phyloP scores from a whole-genome alignment of 23 tunicate genomes.

The Styela clava region DNA sequence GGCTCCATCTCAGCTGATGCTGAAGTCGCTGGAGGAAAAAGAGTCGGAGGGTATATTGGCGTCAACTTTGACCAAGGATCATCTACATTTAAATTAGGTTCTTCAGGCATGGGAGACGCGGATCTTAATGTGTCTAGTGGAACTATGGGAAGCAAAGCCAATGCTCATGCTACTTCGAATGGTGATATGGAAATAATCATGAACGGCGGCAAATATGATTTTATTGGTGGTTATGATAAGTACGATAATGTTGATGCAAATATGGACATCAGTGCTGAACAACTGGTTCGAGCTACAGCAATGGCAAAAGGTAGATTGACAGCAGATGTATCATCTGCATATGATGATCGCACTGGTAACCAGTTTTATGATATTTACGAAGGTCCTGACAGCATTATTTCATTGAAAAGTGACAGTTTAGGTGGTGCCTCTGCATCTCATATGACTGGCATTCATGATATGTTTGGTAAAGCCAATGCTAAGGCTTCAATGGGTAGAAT shows the following conservation, averaged over 20 bases:
- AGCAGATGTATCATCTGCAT: no score
- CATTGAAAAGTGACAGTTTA: no score
- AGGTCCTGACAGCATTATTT: no score
- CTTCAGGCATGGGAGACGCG: not conserved
- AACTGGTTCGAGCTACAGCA: not conserved
- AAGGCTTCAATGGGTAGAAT: no score
- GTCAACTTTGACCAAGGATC: not conserved
- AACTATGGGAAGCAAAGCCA: not conserved
- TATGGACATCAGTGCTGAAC: not conserved
- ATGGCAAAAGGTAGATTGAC: not conserved
- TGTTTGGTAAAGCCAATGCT: no score
- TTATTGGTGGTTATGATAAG: not conserved
- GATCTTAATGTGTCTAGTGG: not conserved
- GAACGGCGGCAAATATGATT: not conserved
- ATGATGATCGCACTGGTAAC: no score
- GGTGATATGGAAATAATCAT: not conserved
- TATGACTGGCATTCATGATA: no score
- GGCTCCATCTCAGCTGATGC: not conserved
- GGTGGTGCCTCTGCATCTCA: no score
- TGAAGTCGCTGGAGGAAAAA: not conserved
- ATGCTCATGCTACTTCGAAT: not conserved
- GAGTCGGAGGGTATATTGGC: not conserved
- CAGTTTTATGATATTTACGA: no score
- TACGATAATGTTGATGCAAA: not conserved
- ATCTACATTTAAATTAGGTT: not conserved